A percentile compares a stretch with the other conserved stretches of the same genome.
Conservation (phyloP, 2,797 vertebrate genomes). For the Tauraco hartlaubi region DNA sequence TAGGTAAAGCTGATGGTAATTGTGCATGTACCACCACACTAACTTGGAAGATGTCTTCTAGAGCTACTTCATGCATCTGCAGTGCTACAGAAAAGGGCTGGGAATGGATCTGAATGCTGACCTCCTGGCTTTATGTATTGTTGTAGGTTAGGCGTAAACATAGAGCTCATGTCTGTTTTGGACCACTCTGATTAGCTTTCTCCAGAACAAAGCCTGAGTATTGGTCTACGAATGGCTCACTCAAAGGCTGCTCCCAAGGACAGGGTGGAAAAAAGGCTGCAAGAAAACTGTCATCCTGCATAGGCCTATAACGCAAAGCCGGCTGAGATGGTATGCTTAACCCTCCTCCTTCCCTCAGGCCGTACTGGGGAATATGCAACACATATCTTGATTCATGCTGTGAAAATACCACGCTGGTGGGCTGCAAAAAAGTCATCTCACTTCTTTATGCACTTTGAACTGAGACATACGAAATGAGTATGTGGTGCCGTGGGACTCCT, state of each 20-base stretch:
- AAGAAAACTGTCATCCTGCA: neutral
- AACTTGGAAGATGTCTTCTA: neutral
- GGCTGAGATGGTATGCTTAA: neutral
- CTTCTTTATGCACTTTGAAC: conserved; percentile 60
- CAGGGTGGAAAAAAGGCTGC: neutral
- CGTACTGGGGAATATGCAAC: neutral
- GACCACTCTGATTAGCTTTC: neutral
- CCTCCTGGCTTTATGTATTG: neutral
- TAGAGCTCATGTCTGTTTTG: neutral
- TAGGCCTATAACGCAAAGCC: neutral
- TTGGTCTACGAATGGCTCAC: neutral
- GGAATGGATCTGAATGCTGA: neutral
- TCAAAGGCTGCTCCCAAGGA: neutral
- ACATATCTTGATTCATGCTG: neutral
- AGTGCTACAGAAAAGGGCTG: neutral
- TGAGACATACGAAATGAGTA: neutral
- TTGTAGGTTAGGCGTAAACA: neutral
- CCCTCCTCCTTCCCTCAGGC: conserved; percentile 7
- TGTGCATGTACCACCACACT: neutral
- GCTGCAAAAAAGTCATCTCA: neutral
- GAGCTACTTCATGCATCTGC: neutral
- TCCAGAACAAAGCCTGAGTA: neutral
- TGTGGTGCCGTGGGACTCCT: neutral
- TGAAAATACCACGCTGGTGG: neutral
- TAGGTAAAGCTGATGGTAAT: neutral